Evolutionary conservation across 2,113 vertebrate genomes (phyloP), one percentile per base, ranked within the genome.

Genomic region (Lamprologus tigripictilis): DNA sequence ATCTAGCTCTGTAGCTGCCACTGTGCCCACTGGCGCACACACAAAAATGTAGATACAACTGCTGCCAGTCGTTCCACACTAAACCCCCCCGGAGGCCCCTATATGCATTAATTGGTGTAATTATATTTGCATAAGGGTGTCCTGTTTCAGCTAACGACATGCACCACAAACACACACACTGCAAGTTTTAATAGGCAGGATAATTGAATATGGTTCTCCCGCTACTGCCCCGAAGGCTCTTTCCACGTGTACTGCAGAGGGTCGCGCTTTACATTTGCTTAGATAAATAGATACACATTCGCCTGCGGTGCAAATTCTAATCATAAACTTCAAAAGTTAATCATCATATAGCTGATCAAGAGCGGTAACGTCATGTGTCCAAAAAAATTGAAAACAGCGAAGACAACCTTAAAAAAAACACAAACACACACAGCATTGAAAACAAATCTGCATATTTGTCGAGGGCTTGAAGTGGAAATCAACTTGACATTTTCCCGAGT

Each of bases 61-160:
- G 84, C 92, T 90, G 93, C 88, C 92, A 92, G 87, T 85, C 88
- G 83, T 49, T 87, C 53, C 66, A 88, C 51, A 84, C 89, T 9
- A 53, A 68, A 12, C 28, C 17, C 26, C 28, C n/a, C 5, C 78
- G n/a, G 76, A 84, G 80, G 49, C 61, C 80, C 76, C 88, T 66
- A 53, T 86, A 88, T 82, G 81, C 55, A 91, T 92, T 93, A 95
- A 96, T 93, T 93, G 90, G 86, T 87, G 84, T 95, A 95, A 95
- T 95, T 94, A 95, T 96, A 96, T 96, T 96, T 93, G 93, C 94
- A 94, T 93, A 93, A 86, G 73, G 82, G 84, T 87, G 9, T 88
- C 84, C 53, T 87, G 80, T 76, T 76, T 76, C 68, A 76, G 68
- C 68, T 76, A 76, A 76, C 23, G 40, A 47, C 42, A 47, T 76